Percentiles rank a stretch among this genome's conserved stretches.
phyloP scores from a whole-genome alignment of 92 coral and sea anemone genomes.

The Phenganax marumi region DNA sequence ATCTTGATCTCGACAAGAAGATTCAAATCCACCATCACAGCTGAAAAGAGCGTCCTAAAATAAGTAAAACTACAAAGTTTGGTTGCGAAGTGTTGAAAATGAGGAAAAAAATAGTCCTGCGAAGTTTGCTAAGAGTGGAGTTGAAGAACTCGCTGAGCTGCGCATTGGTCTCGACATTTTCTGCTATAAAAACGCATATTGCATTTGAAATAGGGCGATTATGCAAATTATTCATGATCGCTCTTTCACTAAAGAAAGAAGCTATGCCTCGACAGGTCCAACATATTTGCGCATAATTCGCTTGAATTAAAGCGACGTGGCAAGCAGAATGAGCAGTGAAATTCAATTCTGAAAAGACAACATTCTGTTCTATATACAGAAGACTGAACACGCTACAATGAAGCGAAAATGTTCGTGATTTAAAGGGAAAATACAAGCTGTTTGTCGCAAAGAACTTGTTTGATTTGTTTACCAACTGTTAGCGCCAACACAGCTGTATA shows the following conservation, averaged over 20 bases:
- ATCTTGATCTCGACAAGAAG: too few species aligned
- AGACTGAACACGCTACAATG: not conserved
- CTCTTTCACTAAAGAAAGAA: not conserved
- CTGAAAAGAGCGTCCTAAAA: too few species aligned
- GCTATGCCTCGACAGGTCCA: not conserved
- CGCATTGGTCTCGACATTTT: too few species aligned
- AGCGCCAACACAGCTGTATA: not conserved
- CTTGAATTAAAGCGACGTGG: constrained; percentile 5
- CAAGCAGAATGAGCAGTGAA: not conserved
- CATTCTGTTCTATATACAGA: not conserved
- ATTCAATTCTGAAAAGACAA: not conserved
- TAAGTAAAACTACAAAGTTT: too few species aligned
- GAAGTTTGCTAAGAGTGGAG: too few species aligned
- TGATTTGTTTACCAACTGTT: not conserved
- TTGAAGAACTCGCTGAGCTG: too few species aligned
- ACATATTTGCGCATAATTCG: not conserved
- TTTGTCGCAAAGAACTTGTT: not conserved
- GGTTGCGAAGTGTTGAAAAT: too few species aligned
- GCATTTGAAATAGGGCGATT: not conserved
- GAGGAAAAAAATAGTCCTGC: too few species aligned
- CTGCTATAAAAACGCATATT: not conserved
- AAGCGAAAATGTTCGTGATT: not conserved
- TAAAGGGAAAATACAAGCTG: not conserved
- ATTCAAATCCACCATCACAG: too few species aligned
- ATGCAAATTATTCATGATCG: constrained; percentile 14